These are phyloP conservation scores for Rhegmatorhina hoffmannsi DNA, from an alignment of 2,113 vertebrate genomes.

Conservation along the genomic window DNA sequence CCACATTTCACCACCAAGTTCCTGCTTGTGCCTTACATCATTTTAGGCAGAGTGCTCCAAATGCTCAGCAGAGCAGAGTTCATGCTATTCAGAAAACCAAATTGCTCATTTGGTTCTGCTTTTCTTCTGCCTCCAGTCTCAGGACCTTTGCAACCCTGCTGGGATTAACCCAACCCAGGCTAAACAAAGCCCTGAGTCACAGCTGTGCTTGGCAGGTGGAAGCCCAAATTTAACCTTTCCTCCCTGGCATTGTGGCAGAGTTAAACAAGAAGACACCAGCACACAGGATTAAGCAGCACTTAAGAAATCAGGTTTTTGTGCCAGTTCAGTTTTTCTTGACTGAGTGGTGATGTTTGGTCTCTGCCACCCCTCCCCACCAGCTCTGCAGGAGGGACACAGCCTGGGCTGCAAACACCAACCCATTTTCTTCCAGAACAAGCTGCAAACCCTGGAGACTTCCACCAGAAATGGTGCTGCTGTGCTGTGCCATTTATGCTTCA, in stretches of 20 bases:
- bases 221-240: not conserved
- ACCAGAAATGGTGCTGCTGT: not conserved
- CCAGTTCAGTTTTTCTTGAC: not conserved
- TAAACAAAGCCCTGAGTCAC: not conserved
- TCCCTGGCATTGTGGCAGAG: not conserved
- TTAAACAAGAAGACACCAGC: not conserved
- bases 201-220: not conserved
- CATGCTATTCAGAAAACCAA: not conserved
- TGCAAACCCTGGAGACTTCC: not conserved
- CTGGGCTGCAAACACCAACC: not conserved
- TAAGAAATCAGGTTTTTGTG: not conserved
- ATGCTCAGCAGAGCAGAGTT: not conserved
- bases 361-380: not conserved
- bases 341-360: not conserved
- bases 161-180: accelerated
- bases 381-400: not conserved
- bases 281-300: not conserved
- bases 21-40: not conserved
- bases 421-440: not conserved
- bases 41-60: not conserved
- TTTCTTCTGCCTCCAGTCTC: not conserved
- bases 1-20: not conserved
- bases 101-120: not conserved
- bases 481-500: not conserved
- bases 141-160: not conserved